Evolutionary conservation across 2,888 invertebrate species (phyloP).

Genomic region (Sepiola atlantica): DNA sequence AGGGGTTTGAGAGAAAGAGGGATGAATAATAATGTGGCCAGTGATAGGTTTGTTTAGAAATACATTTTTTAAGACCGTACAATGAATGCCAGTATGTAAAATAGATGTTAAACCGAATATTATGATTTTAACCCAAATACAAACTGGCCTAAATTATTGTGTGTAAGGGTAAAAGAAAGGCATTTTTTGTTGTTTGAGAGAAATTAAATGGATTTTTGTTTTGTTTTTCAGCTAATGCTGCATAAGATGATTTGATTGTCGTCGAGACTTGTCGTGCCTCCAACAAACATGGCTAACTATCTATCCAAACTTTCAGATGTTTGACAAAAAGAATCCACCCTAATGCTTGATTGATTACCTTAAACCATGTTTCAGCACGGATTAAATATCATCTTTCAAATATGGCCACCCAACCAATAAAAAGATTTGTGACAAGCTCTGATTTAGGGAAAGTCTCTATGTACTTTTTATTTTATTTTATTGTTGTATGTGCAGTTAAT

Average conservation of each 20-base stretch:
- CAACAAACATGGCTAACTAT: not conserved
- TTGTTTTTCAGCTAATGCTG: not conserved
- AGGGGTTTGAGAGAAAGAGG: no score
- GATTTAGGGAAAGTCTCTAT: not conserved
- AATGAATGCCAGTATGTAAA: not conserved
- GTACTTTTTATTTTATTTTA: not conserved
- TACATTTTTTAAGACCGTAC: no score
- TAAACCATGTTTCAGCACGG: not conserved
- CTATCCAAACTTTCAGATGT: conserved; percentile 2
- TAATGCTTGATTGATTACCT: not conserved
- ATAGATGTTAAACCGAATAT: not conserved
- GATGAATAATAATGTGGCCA: no score
- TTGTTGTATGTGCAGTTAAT: not conserved
- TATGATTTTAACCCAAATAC: not conserved
- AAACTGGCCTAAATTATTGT: not conserved
- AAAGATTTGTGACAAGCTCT: conserved; percentile 12
- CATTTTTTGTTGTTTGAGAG: not conserved
- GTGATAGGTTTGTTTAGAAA: no score
- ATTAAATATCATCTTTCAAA: not conserved
- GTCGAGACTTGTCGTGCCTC: not conserved
- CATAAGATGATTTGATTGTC: not conserved
- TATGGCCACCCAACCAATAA: not conserved
- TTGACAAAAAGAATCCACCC: not conserved
- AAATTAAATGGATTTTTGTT: not conserved
- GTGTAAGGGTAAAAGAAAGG: not conserved